Percentiles rank a stretch among this genome's conserved stretches.
Evolutionary conservation across 2,888 invertebrate species (phyloP).

Genomic region (Apamea sordens): DNA sequence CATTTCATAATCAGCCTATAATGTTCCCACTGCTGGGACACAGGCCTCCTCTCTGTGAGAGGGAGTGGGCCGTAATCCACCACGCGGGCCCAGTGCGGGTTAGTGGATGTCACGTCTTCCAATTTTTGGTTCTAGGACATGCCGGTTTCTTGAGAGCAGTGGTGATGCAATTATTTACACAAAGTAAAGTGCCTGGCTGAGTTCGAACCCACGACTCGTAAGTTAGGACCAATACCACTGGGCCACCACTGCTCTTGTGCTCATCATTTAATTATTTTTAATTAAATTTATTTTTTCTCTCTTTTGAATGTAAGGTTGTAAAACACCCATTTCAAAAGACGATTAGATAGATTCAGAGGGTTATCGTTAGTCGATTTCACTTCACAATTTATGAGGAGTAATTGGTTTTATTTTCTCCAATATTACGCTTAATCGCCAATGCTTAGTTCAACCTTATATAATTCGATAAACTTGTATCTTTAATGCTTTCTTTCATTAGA

Average conservation of each 20-base stretch:
- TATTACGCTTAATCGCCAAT: conserved; percentile 54
- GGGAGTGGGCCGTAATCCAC: too few relatives aligned
- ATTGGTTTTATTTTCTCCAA: conserved; percentile 64
- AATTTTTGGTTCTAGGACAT: too few relatives aligned
- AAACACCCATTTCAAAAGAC: conserved; percentile 27
- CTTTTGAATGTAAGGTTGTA: conserved; percentile 12
- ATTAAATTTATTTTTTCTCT: conserved; percentile 14
- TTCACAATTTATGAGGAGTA: conserved; percentile 60
- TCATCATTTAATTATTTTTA: not conserved
- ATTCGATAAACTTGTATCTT: conserved; percentile 51
- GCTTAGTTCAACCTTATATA: conserved; percentile 52
- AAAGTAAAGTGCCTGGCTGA: too few relatives aligned
- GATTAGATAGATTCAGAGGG: conserved; percentile 32
- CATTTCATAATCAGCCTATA: not conserved
- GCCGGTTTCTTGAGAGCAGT: too few relatives aligned
- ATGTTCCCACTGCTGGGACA: too few relatives aligned
- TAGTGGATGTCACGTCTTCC: too few relatives aligned
- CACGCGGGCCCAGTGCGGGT: too few relatives aligned
- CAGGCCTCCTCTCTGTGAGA: too few relatives aligned
- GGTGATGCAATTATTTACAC: too few relatives aligned
- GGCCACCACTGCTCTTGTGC: too few relatives aligned
- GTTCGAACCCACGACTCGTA: too few relatives aligned
- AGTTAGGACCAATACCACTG: too few relatives aligned
- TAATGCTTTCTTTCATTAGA: conserved; percentile 52
- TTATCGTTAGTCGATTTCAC: conserved; percentile 61